Conservation (phyloP, 2,113 vertebrate genomes). For the Poecile atricapillus region DNA sequence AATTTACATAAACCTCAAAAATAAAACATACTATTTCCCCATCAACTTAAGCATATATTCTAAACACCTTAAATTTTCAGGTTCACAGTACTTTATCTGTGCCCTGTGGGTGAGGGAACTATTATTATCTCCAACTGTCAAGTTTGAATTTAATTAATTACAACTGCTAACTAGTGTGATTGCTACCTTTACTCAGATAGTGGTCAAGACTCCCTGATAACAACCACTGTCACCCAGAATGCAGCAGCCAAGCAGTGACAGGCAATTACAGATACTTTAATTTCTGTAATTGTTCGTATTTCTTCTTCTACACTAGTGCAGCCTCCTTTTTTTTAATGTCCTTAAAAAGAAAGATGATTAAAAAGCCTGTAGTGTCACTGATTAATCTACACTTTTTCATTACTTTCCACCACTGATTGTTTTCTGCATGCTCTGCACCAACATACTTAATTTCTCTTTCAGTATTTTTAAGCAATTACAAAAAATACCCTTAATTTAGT, state of each 20-base stretch:
- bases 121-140: not conserved
- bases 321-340: not conserved
- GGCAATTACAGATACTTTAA: not conserved
- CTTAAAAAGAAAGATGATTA: not conserved
- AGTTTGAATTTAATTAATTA: not conserved
- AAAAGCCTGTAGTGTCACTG: not conserved
- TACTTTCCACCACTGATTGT: not conserved
- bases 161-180: not conserved
- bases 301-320: not conserved
- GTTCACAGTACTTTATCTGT: not conserved
- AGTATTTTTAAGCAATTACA: not conserved
- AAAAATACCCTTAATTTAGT: slow-evolving; percentile 16
- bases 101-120: not conserved
- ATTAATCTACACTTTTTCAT: slow-evolving; percentile 43
- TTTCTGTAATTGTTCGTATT: not conserved
- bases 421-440: slow-evolving; percentile 39
- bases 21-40: not conserved
- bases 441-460: slow-evolving; percentile 6
- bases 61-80: not conserved
- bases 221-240: not conserved
- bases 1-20: not conserved
- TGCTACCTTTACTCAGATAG: not conserved
- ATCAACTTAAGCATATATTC: not conserved
- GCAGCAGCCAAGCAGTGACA: not conserved
- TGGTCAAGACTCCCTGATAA: not conserved